A percentile compares a stretch with the other conserved stretches of the same genome.
These are phyloP conservation scores for Sitta europaea DNA, from an alignment of 2,113 vertebrate species.

Conservation along the genomic window DNA sequence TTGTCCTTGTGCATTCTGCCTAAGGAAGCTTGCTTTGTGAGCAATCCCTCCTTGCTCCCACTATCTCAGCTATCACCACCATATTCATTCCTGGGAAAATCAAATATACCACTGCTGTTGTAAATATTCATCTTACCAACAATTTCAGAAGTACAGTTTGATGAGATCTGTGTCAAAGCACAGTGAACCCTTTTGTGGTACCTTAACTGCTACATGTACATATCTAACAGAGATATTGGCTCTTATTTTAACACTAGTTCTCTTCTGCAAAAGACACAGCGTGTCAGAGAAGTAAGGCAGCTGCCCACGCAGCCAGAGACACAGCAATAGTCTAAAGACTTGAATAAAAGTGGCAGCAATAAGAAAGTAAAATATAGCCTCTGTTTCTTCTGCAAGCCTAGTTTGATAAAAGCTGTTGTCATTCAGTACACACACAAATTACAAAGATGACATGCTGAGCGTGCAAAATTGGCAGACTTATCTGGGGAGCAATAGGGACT, in stretches of 20 bases:
- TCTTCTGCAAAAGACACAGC: neutral
- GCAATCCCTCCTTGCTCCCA: neutral
- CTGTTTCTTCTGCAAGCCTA: neutral
- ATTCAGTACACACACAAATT: neutral
- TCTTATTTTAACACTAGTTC: neutral
- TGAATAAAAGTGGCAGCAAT: neutral
- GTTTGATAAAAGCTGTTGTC: neutral
- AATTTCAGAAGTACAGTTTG: neutral
- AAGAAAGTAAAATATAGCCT: neutral
- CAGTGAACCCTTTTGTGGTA: neutral
- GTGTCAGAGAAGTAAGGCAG: neutral
- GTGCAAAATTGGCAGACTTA: neutral
- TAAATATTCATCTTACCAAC: neutral
- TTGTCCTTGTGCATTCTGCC: neutral
- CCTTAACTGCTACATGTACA: neutral
- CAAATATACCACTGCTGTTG: neutral
- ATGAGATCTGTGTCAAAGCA: neutral
- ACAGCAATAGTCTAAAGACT: neutral
- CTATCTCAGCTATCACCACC: neutral
- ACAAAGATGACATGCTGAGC: neutral
- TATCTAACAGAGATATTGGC: neutral
- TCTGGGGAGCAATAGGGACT: neutral
- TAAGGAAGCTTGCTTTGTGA: neutral
- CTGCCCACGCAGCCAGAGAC: neutral
- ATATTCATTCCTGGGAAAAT: neutral